Conservation (phyloP, 2,888 invertebrate genomes). For the Baronia brevicornis region DNA sequence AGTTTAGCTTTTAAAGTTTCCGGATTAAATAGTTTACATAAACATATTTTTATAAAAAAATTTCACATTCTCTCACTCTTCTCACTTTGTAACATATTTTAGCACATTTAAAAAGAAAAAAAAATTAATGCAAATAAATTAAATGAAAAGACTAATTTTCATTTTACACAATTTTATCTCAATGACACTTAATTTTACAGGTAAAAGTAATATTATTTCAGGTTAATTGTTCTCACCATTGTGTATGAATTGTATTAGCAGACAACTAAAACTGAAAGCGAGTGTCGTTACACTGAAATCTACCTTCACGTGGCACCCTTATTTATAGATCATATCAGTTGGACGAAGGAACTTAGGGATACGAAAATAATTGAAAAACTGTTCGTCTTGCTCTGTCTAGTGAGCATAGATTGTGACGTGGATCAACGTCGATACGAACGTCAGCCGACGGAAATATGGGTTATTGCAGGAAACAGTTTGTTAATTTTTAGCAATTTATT, state of each 20-base stretch:
- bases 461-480: conserved; percentile 35
- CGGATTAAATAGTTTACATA: no score
- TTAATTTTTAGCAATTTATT: conserved; percentile 37
- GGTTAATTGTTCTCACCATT: conserved; percentile 55
- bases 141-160: conserved; percentile 19
- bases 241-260: conserved; percentile 48
- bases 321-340: conserved; percentile 64
- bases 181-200: conserved; percentile 12
- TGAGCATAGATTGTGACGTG: conserved; percentile 21
- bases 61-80: no score
- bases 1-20: no score
- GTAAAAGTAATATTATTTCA: conserved; percentile 11
- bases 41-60: no score
- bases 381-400: conserved; percentile 44
- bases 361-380: conserved; percentile 70
- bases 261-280: conserved; percentile 74
- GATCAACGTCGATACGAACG: conserved; percentile 28
- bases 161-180: conserved; percentile 22
- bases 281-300: conserved; percentile 72
- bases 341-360: conserved; percentile 45
- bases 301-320: conserved; percentile 58
- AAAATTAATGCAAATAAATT: no score
- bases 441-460: conserved; percentile 36
- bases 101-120: no score
- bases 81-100: no score